Evolutionary conservation across 2,888 invertebrate genomes (phyloP).

Genomic region (Apamea crenata): DNA sequence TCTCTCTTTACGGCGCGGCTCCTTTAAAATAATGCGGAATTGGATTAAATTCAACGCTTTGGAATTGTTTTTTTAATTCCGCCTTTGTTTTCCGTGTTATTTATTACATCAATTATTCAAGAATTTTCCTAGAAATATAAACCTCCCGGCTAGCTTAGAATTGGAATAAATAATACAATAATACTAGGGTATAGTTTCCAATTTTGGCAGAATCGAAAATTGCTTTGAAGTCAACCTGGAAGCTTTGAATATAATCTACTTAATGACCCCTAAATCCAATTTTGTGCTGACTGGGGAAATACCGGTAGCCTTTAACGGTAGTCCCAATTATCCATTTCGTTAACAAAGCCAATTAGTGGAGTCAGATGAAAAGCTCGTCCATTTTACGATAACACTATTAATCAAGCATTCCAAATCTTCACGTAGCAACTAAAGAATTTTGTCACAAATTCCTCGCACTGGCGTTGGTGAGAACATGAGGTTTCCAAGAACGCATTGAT

Average conservation of each 20-base stretch:
- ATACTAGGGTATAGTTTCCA: background rate
- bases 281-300: conserved; percentile 6
- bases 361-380: background rate
- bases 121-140: background rate
- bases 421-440: background rate
- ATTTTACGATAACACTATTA: background rate
- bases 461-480: background rate
- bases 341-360: background rate
- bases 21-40: conserved; percentile 24
- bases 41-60: conserved; percentile 35
- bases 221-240: background rate
- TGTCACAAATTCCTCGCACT: background rate
- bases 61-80: conserved; percentile 3
- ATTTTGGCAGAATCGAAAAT: background rate
- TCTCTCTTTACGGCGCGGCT: conserved; percentile 31
- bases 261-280: background rate
- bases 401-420: background rate
- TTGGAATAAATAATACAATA: background rate
- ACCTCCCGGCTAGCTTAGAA: background rate
- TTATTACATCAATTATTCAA: conserved; percentile 5
- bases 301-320: background rate
- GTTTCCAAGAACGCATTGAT: background rate
- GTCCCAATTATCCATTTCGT: background rate
- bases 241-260: conserved; percentile 20
- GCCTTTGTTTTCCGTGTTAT: conserved; percentile 14